phyloP scores from a whole-genome alignment of 2,113 vertebrate species.

The Apeltes quadracus region DNA sequence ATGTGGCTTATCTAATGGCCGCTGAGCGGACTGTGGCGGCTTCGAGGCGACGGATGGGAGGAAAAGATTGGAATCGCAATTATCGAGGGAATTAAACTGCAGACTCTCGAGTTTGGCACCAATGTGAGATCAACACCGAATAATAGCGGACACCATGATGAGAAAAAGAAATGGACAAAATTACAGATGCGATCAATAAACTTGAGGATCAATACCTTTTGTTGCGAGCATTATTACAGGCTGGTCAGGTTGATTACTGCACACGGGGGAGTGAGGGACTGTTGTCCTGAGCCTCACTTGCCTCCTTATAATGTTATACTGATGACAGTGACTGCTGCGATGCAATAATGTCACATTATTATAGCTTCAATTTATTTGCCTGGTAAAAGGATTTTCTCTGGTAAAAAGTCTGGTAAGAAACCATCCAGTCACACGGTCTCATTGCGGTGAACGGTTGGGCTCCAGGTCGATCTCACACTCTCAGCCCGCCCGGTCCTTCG shows the following conservation, averaged over 20 bases:
- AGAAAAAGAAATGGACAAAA: slow-evolving; percentile 48
- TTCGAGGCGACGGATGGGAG: slow-evolving; percentile 37
- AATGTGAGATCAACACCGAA: slow-evolving; percentile 25
- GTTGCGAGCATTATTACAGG: slow-evolving; percentile 34
- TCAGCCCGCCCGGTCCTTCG: slow-evolving; percentile 39
- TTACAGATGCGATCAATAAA: slow-evolving; percentile 50
- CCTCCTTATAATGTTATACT: slow-evolving; percentile 21
- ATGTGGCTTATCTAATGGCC: slow-evolving; percentile 31
- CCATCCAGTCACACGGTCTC: slow-evolving; percentile 3
- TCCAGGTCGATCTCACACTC: slow-evolving; percentile 49
- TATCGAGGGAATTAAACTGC: slow-evolving; percentile 2
- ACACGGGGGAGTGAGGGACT: slow-evolving; percentile 18
- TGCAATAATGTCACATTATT: slow-evolving; percentile 42
- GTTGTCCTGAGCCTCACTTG: slow-evolving; percentile 30
- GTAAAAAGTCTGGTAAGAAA: slow-evolving; percentile 1
- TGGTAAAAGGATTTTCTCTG: slow-evolving; percentile 24
- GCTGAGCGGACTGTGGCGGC: slow-evolving; percentile 18
- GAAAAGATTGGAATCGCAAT: slow-evolving; percentile 56
- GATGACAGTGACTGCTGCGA: slow-evolving; percentile 30
- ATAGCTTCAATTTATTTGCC: slow-evolving; percentile 26
- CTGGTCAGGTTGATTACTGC: slow-evolving; percentile 40
- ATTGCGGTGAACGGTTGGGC: slow-evolving; percentile 14
- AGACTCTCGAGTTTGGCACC: slow-evolving; percentile 17
- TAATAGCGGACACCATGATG: slow-evolving; percentile 44
- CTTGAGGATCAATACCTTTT: slow-evolving; percentile 55